Base-by-base conservation (phyloP, 2,888 invertebrate species). In the Thumatha senex region DNA sequence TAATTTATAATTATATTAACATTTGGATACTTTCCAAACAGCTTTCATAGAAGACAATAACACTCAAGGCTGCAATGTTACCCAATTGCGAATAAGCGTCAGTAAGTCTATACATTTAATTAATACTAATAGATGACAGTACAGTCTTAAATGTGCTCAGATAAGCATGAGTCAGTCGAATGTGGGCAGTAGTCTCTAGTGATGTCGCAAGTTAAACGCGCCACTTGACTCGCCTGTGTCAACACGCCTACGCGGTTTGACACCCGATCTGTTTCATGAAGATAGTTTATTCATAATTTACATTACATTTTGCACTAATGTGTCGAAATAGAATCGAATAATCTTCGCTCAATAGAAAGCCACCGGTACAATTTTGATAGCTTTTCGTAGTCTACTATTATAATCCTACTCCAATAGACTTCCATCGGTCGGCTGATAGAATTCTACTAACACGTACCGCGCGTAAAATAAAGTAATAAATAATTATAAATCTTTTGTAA, bases 181-280 rank as follows among this genome's bases (percentile, higher is more conserved):
- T 58, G 70, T 70, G 64, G 72, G 70, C 64, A 54, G 54, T 51
- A 35, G 63, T 56, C 49, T 49, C 54, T 48, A 55, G 67, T 66
- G 63, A 67, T 63, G 71, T 63, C 66, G 71, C 54, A 63, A 64
- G 68, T 58, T 54, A 52, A 51, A 57, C 67, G 56, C 67, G 70
- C 74, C 84, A 84, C 86, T 86, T 84, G 85, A 84, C 85, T 81
- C 65, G 77, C 68, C 71, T 61, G 76, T 79, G 80, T 82, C 78
- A 80, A 76, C 63, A 70, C 80, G 61, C 84, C 84, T 71, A 83
- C 86, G 72, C 56, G 43, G 46, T 53, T 64, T 71, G 74, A 77
- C 74, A 78, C 65, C 66, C 52, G 58, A 78, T 69, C 51, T 39
- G 40, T 48, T 41, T 52, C 33, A 50, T 55, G 24, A 29, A 4